phyloP scores from a whole-genome alignment of 2,888 invertebrate genomes.

The Neoaliturus tenellus region DNA sequence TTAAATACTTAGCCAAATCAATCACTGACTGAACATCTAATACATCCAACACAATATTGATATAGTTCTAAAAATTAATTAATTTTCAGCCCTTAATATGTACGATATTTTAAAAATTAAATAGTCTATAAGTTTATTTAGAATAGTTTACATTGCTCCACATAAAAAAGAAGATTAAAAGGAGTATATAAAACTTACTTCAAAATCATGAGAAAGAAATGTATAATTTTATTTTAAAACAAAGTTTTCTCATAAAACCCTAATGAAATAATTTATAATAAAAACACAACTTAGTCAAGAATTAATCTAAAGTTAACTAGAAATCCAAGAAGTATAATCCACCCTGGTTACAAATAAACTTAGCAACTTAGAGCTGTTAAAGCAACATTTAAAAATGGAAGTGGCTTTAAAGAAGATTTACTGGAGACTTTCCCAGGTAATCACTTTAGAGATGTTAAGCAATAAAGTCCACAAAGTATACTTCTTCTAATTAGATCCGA shows the following conservation, averaged over 20 bases:
- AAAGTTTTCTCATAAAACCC: background rate
- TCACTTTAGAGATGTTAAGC: background rate
- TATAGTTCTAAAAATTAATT: background rate
- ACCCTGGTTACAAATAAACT: background rate
- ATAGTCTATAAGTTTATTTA: too few relatives aligned
- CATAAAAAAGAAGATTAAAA: too few relatives aligned
- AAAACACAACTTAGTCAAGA: background rate
- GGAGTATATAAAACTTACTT: too few relatives aligned
- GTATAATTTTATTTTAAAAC: too few relatives aligned
- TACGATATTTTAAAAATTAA: too few relatives aligned
- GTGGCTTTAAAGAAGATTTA: slow-evolving; percentile 7
- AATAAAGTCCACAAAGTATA: background rate
- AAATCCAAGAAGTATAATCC: background rate
- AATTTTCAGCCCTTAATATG: background rate
- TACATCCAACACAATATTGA: background rate
- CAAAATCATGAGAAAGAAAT: too few relatives aligned
- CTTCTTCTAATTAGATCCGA: background rate
- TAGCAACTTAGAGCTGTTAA: background rate
- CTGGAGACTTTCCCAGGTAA: background rate
- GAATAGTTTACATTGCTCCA: too few relatives aligned
- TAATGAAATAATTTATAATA: background rate
- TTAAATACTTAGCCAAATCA: background rate
- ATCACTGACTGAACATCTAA: background rate
- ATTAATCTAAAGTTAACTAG: background rate
- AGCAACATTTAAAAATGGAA: background rate